These are phyloP conservation scores for Scarus forsteni DNA, from an alignment of 2,797 vertebrate genomes.

Conservation along the genomic window DNA sequence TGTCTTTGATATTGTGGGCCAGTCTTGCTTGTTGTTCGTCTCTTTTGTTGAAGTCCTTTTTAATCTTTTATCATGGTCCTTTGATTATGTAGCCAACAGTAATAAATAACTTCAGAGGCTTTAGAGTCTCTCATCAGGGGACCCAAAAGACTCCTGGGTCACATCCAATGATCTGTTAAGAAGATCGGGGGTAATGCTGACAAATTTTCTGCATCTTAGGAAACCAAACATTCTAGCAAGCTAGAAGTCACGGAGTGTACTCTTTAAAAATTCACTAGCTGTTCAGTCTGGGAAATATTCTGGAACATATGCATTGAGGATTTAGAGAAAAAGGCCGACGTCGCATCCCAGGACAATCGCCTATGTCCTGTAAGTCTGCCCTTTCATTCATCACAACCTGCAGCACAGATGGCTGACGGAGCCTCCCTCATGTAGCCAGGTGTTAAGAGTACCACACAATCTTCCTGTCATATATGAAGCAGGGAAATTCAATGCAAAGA, in stretches of 20 bases:
- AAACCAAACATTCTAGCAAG: conserved; percentile 9
- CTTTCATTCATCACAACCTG: conserved; percentile 15
- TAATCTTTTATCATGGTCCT: fast-evolving
- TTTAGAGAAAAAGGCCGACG: not conserved
- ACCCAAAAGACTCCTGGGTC: not conserved
- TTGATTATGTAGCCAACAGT: not conserved
- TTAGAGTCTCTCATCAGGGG: no score
- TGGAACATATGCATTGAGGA: conserved; percentile 24
- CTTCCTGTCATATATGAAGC: conserved; percentile 12
- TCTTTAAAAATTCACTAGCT: conserved; percentile 33
- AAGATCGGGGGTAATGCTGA: not conserved
- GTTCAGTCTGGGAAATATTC: conserved; percentile 19
- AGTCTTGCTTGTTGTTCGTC: not conserved
- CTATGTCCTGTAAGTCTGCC: conserved; percentile 21
- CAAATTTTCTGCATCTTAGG: conserved; percentile 1
- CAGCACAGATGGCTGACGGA: conserved; percentile 10
- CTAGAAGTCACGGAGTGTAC: conserved; percentile 9
- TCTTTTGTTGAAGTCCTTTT: not conserved
- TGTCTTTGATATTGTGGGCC: not conserved
- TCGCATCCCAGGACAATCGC: conserved; percentile 11
- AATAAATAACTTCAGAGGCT: not conserved
- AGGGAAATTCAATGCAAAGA: conserved; percentile 36
- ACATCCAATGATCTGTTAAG: not conserved
- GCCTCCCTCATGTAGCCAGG: conserved; percentile 22
- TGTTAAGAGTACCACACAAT: conserved; percentile 35